These are phyloP conservation scores for Umimayanthus kanabou DNA, from an alignment of 92 coral and sea anemone genomes.

Conservation along the genomic window DNA sequence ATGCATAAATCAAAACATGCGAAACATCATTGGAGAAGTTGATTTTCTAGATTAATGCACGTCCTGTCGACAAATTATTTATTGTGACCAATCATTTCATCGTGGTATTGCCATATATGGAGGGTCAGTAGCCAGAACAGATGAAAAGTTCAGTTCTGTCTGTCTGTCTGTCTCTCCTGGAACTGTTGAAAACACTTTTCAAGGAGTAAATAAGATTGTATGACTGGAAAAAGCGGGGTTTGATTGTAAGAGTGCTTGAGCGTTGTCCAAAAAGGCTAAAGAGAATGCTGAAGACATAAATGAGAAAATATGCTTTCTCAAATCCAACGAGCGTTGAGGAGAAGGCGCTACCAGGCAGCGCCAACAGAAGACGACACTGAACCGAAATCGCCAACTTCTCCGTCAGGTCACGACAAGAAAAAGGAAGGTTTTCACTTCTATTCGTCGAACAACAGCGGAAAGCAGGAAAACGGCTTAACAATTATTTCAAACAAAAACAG, in stretches of 20 bases:
- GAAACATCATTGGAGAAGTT: neutral
- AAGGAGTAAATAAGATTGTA: neutral
- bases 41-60: neutral
- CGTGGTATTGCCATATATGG: neutral
- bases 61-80: neutral
- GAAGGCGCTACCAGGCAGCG: constrained; percentile 26
- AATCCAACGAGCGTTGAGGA: constrained; percentile 28
- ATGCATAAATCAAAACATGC: neutral
- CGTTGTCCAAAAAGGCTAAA: neutral
- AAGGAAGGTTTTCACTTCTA: constrained; percentile 30
- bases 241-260: neutral
- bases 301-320: constrained; percentile 27
- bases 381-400: constrained; percentile 33
- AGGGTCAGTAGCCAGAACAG: neutral
- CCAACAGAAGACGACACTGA: constrained; percentile 36
- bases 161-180: neutral
- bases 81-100: neutral
- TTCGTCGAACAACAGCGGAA: neutral
- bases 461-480: constrained; percentile 15
- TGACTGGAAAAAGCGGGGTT: neutral
- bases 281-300: neutral
- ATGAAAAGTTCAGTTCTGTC: neutral
- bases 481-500: neutral
- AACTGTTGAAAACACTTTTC: neutral
- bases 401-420: constrained; percentile 6